These are phyloP conservation scores for Lontra canadensis DNA, from an alignment of 2,113 vertebrate genomes.

Conservation along the genomic window DNA sequence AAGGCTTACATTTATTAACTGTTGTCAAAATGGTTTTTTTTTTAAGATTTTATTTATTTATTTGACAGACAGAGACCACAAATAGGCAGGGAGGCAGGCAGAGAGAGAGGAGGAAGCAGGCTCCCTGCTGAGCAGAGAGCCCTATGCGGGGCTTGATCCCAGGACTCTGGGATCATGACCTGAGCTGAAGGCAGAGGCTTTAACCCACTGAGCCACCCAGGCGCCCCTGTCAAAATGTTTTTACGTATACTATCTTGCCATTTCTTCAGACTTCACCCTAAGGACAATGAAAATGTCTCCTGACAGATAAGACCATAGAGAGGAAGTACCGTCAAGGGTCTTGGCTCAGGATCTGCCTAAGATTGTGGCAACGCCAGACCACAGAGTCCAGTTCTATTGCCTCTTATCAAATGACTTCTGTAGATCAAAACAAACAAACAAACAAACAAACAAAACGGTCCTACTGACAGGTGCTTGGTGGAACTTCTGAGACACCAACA, in stretches of 20 bases:
- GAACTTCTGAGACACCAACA: not conserved
- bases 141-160: too few species aligned
- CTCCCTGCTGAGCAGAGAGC: too few species aligned
- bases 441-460: not conserved
- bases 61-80: too few species aligned
- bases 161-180: too few species aligned
- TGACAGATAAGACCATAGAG: not conserved
- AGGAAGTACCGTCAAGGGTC: fast-evolving
- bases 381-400: fast-evolving
- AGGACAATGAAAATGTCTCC: not conserved
- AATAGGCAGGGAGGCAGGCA: too few species aligned
- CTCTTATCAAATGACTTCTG: not conserved
- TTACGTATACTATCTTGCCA: too few species aligned
- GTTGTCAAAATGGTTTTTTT: not conserved
- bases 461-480: not conserved
- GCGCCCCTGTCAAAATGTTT: not conserved
- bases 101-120: too few species aligned
- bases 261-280: not conserved
- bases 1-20: not conserved
- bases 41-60: too few species aligned
- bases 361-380: fast-evolving
- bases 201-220: too few species aligned
- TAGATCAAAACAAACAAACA: not conserved
- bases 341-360: not conserved
- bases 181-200: too few species aligned